phyloP scores from a whole-genome alignment of 2,888 invertebrate genomes.

The Euclidia mi region DNA sequence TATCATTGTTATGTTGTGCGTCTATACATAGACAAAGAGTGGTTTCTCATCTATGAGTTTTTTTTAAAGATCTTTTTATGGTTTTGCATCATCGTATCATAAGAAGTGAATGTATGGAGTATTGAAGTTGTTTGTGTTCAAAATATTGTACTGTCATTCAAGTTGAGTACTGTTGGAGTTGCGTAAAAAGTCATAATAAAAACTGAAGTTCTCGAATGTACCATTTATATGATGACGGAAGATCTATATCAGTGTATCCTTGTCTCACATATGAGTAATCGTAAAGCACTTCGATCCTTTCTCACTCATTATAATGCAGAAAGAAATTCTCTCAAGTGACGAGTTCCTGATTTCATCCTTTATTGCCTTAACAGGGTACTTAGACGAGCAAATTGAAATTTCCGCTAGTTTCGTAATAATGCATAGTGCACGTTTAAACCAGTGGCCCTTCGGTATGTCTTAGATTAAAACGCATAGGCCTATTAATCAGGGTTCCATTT shows the following conservation, averaged over 20 bases:
- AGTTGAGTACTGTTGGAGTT: conserved; percentile 28
- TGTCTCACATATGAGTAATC: neutral
- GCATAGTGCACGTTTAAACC: conserved; percentile 37
- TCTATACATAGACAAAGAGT: conserved; percentile 16
- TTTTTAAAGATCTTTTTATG: conserved; percentile 28
- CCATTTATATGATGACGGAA: too few species aligned
- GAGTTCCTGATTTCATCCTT: conserved; percentile 76
- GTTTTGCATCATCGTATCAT: conserved; percentile 32
- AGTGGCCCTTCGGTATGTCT: conserved; percentile 12
- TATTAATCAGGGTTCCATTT: too few species aligned
- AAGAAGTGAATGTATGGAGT: conserved; percentile 15
- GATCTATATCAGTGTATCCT: neutral
- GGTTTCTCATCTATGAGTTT: conserved; percentile 7
- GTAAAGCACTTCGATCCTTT: neutral
- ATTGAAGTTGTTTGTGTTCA: conserved; percentile 14
- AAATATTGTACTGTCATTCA: conserved; percentile 33
- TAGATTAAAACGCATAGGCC: conserved; percentile 6
- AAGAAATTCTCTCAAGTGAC: conserved; percentile 70
- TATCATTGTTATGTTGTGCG: conserved; percentile 25
- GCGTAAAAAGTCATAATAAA: neutral
- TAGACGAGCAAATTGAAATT: conserved; percentile 80
- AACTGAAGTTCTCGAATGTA: too few species aligned
- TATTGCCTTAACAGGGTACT: conserved; percentile 73
- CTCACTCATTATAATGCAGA: conserved; percentile 13
- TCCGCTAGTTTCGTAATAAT: conserved; percentile 74